Percentiles rank a stretch among this genome's conserved stretches.
Conservation (phyloP, 2,888 invertebrate species). For the Drosophila formosana region DNA sequence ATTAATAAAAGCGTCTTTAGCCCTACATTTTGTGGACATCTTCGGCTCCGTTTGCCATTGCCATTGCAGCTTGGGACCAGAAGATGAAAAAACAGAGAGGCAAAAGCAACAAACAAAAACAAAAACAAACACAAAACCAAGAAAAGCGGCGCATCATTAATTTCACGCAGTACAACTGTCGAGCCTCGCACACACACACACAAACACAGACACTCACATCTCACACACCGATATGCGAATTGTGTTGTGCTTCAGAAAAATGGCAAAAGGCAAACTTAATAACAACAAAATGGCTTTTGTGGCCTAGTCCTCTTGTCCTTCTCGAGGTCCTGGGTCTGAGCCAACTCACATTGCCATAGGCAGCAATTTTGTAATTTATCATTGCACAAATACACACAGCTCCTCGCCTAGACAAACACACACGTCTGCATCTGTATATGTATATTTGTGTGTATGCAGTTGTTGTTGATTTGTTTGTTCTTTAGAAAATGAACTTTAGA, state of each 20-base stretch:
- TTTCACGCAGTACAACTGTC: slow-evolving; percentile 80
- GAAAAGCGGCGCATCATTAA: slow-evolving; percentile 76
- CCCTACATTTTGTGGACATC: slow-evolving; percentile 76
- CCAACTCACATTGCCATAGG: slow-evolving; percentile 71
- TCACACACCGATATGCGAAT: slow-evolving; percentile 30
- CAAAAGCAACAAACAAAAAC: slow-evolving; percentile 17
- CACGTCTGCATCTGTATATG: slow-evolving; percentile 16
- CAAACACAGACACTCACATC: slow-evolving; percentile 24
- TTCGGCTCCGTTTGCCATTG: slow-evolving; percentile 39
- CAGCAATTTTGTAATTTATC: slow-evolving; percentile 80
- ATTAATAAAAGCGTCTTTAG: slow-evolving; percentile 79
- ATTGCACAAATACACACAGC: slow-evolving; percentile 73
- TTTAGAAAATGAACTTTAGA: slow-evolving; percentile 73
- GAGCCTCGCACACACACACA: slow-evolving; percentile 58
- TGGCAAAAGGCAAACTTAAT: slow-evolving; percentile 79
- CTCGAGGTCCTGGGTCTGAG: slow-evolving; percentile 30
- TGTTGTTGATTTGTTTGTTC: slow-evolving; percentile 57
- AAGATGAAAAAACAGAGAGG: slow-evolving; percentile 14
- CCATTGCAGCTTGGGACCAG: slow-evolving; percentile 32
- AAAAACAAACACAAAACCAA: slow-evolving; percentile 51
- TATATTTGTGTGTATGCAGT: slow-evolving; percentile 36
- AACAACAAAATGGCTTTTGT: slow-evolving; percentile 81
- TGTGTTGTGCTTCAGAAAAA: slow-evolving; percentile 61
- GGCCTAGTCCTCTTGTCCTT: slow-evolving; percentile 44
- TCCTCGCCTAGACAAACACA: slow-evolving; percentile 44